Base-by-base conservation (phyloP, 2,797 vertebrate genomes). In the Chloroceryle amazona region DNA sequence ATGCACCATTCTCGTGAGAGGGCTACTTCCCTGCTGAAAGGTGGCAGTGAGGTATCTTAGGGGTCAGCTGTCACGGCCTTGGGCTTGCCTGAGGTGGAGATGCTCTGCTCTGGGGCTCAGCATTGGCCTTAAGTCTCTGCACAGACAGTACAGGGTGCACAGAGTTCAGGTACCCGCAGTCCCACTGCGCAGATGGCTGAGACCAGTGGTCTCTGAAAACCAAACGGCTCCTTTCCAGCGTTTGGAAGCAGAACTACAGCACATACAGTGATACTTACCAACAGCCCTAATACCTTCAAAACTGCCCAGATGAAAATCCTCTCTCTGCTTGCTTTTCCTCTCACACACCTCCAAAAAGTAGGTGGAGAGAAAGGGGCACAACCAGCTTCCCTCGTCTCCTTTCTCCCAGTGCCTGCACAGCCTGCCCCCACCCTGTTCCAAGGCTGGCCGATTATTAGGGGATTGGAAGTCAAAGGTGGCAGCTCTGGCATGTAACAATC, bases 1-100 rank as follows among this genome's bases (percentile, higher is more conserved):
- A 54, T 0, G 0, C 12, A 42, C 26, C 3, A 1, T 21, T 4
- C 39, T 14, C 7, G 12, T 0, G 0, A 49, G 31, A 65, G 54
- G 28, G 28, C 23, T 60, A 8, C 41, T 39, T 63, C n/a, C 25
- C 23, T 31, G 18, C 18, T 47, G 39, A 68, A 57, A 35, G 4
- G 4, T 49, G 37, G 20, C 63, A 72, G 21, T 7, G 2, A 39
- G 0, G 14, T 22, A 5, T 42, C 41, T n/a, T 26, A 5, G n/a
- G 10, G 7, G 11, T 26, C 72, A 76, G 13, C 10, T 10, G 46
- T 44, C n/a, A 5, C 5, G 35, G 55, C 29, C 35, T 15, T 46
- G 57, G 42, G n/a, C 55, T 66, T 58, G 54, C 28, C 52, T 33
- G 28, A 23, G 19, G 9, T 2, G 11, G n/a, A 88, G 20, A 23